These are phyloP conservation scores for Tachina lurida DNA, from an alignment of 2,888 invertebrate genomes.

Conservation along the genomic window DNA sequence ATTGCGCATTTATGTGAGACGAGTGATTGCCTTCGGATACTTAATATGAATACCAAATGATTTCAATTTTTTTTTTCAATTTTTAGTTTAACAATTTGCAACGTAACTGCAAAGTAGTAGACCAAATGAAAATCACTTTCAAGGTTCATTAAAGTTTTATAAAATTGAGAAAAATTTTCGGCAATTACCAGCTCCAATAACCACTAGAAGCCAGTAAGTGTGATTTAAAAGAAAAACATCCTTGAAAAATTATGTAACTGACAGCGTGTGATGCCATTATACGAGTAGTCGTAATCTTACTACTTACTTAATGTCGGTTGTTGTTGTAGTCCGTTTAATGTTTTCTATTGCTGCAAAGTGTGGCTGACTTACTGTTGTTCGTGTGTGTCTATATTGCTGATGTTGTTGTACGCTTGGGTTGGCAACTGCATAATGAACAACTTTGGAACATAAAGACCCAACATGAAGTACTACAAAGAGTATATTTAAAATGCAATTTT, in stretches of 20 bases:
- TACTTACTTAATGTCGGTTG: conserved; percentile 1
- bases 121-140: conserved; percentile 27
- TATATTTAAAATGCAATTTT: conserved; percentile 57
- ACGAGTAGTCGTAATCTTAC: neutral
- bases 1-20: neutral
- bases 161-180: neutral
- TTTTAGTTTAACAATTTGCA: neutral
- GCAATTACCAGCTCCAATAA: conserved; percentile 11
- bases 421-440: conserved; percentile 32
- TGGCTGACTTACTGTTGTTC: neutral
- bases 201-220: neutral
- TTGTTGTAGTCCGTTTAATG: conserved; percentile 7
- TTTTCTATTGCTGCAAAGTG: neutral
- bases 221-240: neutral
- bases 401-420: neutral
- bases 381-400: neutral
- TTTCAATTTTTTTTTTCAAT: neutral
- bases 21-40: neutral
- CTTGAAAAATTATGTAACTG: conserved; percentile 20
- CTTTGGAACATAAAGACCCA: conserved; percentile 31
- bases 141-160: conserved; percentile 14
- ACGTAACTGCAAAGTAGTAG: neutral
- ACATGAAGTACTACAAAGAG: conserved; percentile 49
- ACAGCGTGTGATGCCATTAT: conserved; percentile 36
- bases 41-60: conserved; percentile 1